Percentiles rank a stretch among this genome's conserved stretches.
These are phyloP conservation scores for Trichosurus vulpecula DNA, from an alignment of 2,797 vertebrate genomes.

Conservation along the genomic window DNA sequence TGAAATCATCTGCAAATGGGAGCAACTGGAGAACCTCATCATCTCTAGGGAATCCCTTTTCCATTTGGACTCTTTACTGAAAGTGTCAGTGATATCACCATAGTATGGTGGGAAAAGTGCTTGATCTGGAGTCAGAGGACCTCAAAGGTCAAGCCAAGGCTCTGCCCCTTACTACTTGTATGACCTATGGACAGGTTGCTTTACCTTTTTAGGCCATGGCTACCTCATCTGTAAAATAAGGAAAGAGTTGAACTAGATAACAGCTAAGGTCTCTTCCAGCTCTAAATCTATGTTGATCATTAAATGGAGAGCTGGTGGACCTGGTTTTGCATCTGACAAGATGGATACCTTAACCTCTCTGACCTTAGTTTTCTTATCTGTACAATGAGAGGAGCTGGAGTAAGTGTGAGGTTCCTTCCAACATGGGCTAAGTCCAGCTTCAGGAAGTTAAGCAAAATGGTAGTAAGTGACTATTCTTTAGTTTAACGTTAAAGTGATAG, in stretches of 20 bases:
- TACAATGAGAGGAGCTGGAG: neutral
- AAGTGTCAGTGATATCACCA: neutral
- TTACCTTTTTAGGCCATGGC: neutral
- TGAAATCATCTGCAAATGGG: neutral
- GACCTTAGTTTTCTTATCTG: neutral
- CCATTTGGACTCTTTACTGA: neutral
- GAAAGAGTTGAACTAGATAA: neutral
- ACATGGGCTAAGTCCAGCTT: neutral
- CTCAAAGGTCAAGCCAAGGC: neutral
- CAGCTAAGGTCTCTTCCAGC: neutral
- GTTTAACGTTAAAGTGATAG: constrained; percentile 10
- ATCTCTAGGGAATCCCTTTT: neutral
- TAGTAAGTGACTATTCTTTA: neutral
- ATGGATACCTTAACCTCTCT: neutral
- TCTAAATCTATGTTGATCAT: neutral
- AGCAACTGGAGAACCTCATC: neutral
- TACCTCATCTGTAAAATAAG: neutral
- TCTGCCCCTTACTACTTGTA: neutral
- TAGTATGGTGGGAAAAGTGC: neutral
- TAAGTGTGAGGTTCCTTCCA: neutral
- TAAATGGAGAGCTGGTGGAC: neutral
- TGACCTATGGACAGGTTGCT: neutral
- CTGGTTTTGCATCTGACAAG: neutral
- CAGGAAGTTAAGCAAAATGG: neutral
- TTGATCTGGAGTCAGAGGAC: neutral